Evolutionary conservation across 2,797 vertebrate species (phyloP), one percentile per base, ranked within the genome.

Genomic region (Amphiprion clarkii): DNA sequence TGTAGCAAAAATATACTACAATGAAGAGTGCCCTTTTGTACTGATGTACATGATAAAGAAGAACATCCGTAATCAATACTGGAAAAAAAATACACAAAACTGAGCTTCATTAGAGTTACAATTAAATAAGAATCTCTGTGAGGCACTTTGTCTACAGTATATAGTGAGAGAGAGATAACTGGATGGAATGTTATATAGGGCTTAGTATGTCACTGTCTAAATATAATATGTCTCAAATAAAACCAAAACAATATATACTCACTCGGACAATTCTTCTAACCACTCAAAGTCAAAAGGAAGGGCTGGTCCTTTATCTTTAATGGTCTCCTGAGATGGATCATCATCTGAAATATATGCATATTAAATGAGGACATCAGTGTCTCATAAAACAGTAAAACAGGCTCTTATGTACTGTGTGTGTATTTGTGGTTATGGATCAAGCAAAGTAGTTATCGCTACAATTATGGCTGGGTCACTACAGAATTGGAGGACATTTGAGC

Each of bases 261-360:
- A 93, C 93, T 89, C 76, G 56, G 58, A 76, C 19, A 88, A 76
- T 13, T 88, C 71, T 16, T 83, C 76, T 70, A 82, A 84, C 86
- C 87, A 93, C 40, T 90, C 78, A 40, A 87, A 71, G 79, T 91
- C 84, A 67, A 86, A 54, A 71, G 79, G 60, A 73, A 86, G 29
- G 7, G 62, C 42, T 42, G 52, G n/a, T 7, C 90, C 87, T 51
- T 92, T 86, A 51, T 92, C 86, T 21, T 54, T 61, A 49, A 78
- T 80, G 31, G 54, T 68, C 12, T 84, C 79, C 40, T 86, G 78
- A 58, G 4, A 67, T 56, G 68, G 40, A 59, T 19, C 73, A 69
- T 74, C 79, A 52, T 84, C 86, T 92, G 65, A 83, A 89, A 87
- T 17, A 72, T 11, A 58, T 1, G 6, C n/a, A 31, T 5, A 69